Percentiles rank a stretch among this genome's conserved stretches.
These are phyloP conservation scores for Sinelater perroti DNA, from an alignment of 2,888 invertebrate species.

Conservation along the genomic window DNA sequence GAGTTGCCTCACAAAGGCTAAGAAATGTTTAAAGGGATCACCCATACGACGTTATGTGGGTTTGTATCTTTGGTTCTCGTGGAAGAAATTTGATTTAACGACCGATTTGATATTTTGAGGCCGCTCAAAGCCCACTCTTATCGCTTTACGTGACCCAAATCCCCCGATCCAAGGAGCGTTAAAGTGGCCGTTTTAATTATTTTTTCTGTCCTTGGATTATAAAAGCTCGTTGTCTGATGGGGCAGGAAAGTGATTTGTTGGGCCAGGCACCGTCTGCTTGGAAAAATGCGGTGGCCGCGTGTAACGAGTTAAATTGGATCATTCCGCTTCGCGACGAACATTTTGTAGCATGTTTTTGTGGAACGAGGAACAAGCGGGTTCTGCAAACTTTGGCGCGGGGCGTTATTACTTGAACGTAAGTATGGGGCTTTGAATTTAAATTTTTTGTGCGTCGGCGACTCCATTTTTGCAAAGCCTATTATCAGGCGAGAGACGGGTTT, in stretches of 20 bases:
- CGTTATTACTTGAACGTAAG: conserved; percentile 19
- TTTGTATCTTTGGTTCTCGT: neutral
- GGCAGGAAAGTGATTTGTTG: conserved; percentile 44
- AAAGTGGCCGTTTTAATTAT: conserved; percentile 21
- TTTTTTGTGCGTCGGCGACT: neutral
- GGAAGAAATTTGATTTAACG: conserved; percentile 11
- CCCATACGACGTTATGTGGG: neutral
- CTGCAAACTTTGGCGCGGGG: conserved; percentile 21
- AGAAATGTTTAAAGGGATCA: neutral
- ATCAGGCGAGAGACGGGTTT: neutral
- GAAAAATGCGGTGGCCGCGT: conserved; percentile 54
- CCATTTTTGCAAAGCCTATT: neutral
- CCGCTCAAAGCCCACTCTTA: neutral
- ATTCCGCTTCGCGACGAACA: conserved; percentile 46
- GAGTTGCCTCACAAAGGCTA: neutral
- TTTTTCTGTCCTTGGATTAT: conserved; percentile 7
- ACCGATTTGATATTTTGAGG: conserved; percentile 1
- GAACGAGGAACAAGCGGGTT: conserved; percentile 30
- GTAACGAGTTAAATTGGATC: conserved; percentile 53
- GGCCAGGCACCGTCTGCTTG: conserved; percentile 38
- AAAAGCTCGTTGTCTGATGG: conserved; percentile 15
- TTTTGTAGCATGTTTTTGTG: conserved; percentile 41
- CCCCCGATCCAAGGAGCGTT: neutral
- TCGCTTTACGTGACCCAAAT: no score
- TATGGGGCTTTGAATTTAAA: no score